Evolutionary conservation across 2,888 invertebrate genomes (phyloP).

Genomic region (Philonicus albiceps): DNA sequence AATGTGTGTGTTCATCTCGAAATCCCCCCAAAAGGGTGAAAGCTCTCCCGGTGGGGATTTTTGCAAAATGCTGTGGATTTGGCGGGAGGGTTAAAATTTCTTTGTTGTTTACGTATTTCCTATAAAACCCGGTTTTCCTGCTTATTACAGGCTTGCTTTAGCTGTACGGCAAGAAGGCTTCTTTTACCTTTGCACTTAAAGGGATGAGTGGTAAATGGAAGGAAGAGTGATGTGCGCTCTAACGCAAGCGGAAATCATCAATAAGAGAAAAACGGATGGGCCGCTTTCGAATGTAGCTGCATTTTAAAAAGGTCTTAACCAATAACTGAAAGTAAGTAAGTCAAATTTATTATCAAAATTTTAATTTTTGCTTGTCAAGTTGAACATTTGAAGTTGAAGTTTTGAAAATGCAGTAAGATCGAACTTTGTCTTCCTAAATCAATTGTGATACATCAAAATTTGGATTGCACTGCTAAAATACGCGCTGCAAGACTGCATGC

Average conservation of each 20-base stretch:
- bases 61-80: neutral
- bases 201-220: neutral
- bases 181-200: neutral
- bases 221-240: neutral
- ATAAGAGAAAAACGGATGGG: neutral
- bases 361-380: too few relatives aligned
- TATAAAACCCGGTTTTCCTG: neutral
- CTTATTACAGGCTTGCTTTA: neutral
- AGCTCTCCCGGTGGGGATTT: slow-evolving; percentile 9
- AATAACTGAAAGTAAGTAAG: too few relatives aligned
- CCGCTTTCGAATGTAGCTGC: neutral
- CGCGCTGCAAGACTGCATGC: too few relatives aligned
- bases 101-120: neutral
- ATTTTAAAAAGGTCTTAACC: neutral
- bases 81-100: neutral
- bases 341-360: too few relatives aligned
- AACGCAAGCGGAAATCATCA: neutral
- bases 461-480: too few relatives aligned
- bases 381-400: too few relatives aligned
- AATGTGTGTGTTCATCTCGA: neutral
- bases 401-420: too few relatives aligned
- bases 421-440: too few relatives aligned
- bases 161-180: neutral
- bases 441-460: too few relatives aligned
- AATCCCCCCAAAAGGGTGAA: slow-evolving; percentile 9